Conservation (phyloP, 2,113 vertebrate species). For the Acrocephalus kingi region DNA sequence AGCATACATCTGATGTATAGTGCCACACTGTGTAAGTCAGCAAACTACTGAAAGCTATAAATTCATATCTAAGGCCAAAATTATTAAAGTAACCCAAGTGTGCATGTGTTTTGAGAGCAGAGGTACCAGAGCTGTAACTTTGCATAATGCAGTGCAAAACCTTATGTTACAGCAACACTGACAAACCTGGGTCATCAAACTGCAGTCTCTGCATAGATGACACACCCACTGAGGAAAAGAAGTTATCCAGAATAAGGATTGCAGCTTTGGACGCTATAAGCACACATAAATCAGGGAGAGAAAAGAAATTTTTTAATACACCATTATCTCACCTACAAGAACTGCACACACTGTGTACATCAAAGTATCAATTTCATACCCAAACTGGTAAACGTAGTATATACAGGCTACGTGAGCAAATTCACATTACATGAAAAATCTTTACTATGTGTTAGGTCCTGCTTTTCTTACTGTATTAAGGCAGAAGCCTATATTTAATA, state of each 20-base stretch:
- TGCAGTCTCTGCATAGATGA: not conserved
- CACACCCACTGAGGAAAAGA: constrained; percentile 8
- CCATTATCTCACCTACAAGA: not conserved
- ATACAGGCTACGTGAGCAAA: not conserved
- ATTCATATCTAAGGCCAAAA: not conserved
- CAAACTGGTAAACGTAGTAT: not conserved
- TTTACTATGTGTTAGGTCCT: not conserved
- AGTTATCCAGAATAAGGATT: not conserved
- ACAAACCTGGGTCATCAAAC: not conserved
- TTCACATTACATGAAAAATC: not conserved
- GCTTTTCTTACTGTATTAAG: not conserved
- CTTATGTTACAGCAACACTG: not conserved
- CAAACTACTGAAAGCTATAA: not conserved
- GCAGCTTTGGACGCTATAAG: not conserved
- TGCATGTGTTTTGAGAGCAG: not conserved
- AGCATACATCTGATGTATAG: not conserved
- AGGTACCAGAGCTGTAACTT: not conserved
- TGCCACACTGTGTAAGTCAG: not conserved
- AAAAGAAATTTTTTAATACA: not conserved
- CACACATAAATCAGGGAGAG: not conserved
- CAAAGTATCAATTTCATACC: not conserved
- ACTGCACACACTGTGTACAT: not conserved
- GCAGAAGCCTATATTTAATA: not conserved
- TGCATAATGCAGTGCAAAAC: not conserved
- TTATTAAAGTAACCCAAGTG: not conserved